Conservation (phyloP, 92 coral and sea anemone species). For the Chrysogorgia sp. region DNA sequence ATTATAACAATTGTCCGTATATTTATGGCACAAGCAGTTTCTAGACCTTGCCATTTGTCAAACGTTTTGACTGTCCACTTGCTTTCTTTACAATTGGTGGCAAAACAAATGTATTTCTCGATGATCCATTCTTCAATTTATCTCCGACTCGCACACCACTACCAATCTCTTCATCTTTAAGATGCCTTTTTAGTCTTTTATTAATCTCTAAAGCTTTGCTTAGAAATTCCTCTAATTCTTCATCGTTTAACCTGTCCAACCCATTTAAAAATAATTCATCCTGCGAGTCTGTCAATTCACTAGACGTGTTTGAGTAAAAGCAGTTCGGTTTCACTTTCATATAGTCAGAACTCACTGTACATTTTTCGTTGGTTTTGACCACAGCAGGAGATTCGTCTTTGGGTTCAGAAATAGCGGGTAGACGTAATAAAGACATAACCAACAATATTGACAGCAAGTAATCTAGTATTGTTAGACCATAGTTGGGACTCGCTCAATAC, state of each 20-base stretch:
- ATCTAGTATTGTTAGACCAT: no score
- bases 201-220: constrained; percentile 72
- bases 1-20: no score
- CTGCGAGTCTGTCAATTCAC: background rate
- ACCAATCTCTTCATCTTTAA: constrained; percentile 15
- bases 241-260: constrained; percentile 72
- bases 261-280: constrained; percentile 38
- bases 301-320: background rate
- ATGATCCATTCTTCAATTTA: background rate
- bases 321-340: background rate
- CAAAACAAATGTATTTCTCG: constrained; percentile 17
- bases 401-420: background rate
- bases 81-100: constrained; percentile 33
- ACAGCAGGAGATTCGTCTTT: background rate
- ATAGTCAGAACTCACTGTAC: background rate
- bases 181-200: constrained; percentile 59
- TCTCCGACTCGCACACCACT: constrained; percentile 31
- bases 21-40: background rate
- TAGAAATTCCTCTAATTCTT: constrained; percentile 76
- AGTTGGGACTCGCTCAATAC: no score
- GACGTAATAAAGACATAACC: background rate
- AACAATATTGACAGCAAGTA: no score
- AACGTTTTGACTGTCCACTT: background rate
- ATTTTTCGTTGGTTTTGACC: background rate
- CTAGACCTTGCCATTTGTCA: background rate